A percentile compares a stretch with the other conserved stretches of the same genome.
These are phyloP conservation scores for Rhea pennata DNA, from an alignment of 2,113 vertebrate genomes.

Conservation along the genomic window DNA sequence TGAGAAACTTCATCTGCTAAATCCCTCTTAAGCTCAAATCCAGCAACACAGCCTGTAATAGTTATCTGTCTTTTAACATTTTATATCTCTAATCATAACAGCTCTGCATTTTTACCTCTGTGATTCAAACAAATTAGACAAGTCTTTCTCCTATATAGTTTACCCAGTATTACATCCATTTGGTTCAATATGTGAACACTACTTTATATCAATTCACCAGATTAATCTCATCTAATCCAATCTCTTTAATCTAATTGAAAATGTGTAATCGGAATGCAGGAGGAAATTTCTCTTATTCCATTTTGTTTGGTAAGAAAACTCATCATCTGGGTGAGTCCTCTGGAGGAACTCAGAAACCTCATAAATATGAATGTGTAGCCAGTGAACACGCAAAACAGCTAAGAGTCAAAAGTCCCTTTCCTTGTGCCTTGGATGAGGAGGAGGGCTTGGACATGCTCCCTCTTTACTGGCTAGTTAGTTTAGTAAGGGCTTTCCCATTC, in stretches of 20 bases:
- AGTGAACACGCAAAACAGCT: fast-evolving
- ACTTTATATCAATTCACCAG: background rate
- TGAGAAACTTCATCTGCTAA: background rate
- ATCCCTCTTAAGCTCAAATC: background rate
- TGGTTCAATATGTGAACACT: background rate
- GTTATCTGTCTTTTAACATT: background rate
- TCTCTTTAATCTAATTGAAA: background rate
- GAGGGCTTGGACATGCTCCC: background rate
- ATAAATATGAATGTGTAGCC: background rate
- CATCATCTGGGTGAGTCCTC: background rate
- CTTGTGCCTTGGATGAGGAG: background rate
- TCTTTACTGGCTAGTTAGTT: background rate
- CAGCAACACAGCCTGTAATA: background rate
- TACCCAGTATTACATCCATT: background rate
- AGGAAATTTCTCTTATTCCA: background rate
- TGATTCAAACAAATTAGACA: background rate
- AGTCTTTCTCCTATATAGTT: background rate
- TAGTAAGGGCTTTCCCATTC: background rate
- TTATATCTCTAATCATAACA: background rate
- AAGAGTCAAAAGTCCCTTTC: background rate
- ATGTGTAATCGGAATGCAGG: background rate
- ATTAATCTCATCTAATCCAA: background rate
- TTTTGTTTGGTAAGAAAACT: background rate
- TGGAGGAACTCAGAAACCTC: background rate
- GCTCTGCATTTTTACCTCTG: background rate